A percentile compares a stretch with the other conserved stretches of the same genome.
Evolutionary conservation across 2,113 vertebrate species (phyloP).

Genomic region (Ibidorhyncha struthersii): DNA sequence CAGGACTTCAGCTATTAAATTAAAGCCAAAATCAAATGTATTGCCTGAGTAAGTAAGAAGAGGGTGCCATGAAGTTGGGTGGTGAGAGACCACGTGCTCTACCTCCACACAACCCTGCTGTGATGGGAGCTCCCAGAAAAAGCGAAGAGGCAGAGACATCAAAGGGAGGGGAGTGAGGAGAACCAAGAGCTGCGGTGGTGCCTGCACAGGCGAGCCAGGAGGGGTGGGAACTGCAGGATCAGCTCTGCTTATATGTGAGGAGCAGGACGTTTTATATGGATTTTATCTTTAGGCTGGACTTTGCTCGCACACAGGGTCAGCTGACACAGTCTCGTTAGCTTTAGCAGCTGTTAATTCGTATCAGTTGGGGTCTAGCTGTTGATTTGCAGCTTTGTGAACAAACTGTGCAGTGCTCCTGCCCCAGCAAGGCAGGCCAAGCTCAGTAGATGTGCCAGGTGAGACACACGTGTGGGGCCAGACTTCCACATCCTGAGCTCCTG

Average conservation of each 20-base stretch:
- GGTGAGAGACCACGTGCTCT: accelerated
- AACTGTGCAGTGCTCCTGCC: neutral
- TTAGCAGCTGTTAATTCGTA: neutral
- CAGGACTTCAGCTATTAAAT: neutral
- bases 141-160: neutral
- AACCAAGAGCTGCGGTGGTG: neutral
- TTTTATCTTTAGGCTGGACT: neutral
- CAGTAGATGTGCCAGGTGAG: neutral
- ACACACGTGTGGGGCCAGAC: neutral
- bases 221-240: neutral
- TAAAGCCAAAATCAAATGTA: neutral
- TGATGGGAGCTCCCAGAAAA: neutral
- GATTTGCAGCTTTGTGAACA: neutral
- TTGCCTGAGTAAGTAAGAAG: neutral
- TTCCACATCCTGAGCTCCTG: neutral
- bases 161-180: neutral
- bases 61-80: neutral
- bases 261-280: neutral
- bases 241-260: neutral
- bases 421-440: neutral
- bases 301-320: neutral
- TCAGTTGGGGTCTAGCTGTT: neutral
- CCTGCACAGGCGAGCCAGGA: accelerated
- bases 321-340: neutral
- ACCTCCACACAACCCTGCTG: neutral